Percentiles rank a stretch among this genome's conserved stretches.
Conservation (phyloP, 2,797 vertebrate genomes). For the Pempheris klunzingeri region DNA sequence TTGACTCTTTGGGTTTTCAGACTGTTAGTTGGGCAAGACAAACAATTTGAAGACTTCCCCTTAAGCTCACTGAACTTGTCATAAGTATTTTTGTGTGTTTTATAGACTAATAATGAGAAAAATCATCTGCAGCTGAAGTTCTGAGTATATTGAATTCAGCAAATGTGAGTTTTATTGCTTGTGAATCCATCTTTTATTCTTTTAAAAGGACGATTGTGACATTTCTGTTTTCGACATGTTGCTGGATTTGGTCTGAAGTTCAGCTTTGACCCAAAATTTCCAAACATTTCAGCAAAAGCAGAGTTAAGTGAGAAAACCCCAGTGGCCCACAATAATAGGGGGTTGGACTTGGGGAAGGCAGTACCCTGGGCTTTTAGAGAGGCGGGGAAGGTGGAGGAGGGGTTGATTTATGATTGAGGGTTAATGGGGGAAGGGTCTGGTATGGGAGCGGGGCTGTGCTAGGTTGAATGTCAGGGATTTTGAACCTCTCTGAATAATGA, state of each 20-base stretch:
- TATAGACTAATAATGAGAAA: too few species aligned
- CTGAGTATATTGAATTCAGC: not conserved
- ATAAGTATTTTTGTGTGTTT: not conserved
- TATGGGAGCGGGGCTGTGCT: constrained; percentile 39
- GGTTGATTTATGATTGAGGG: constrained; percentile 78
- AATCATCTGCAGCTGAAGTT: not conserved
- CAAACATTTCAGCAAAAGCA: constrained; percentile 58
- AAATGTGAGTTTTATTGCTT: not conserved
- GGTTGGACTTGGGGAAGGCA: constrained; percentile 36
- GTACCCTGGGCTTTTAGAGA: constrained; percentile 54
- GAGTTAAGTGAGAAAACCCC: constrained; percentile 53
- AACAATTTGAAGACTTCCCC: not conserved
- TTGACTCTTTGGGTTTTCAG: not conserved
- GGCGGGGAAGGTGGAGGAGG: constrained; percentile 76
- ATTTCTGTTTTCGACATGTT: not conserved
- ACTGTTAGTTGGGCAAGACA: not conserved
- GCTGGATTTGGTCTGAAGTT: not conserved
- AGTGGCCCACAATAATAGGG: constrained; percentile 61
- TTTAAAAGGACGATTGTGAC: not conserved
- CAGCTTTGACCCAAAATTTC: constrained; percentile 62
- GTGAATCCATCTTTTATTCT: not conserved
- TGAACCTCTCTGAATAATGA: constrained; percentile 63
- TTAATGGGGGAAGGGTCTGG: constrained; percentile 63
- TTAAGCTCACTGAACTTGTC: not conserved
- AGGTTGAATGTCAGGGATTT: constrained; percentile 69